phyloP scores from a whole-genome alignment of 1,140 invertebrate genomes.

The Penaeus indicus region DNA sequence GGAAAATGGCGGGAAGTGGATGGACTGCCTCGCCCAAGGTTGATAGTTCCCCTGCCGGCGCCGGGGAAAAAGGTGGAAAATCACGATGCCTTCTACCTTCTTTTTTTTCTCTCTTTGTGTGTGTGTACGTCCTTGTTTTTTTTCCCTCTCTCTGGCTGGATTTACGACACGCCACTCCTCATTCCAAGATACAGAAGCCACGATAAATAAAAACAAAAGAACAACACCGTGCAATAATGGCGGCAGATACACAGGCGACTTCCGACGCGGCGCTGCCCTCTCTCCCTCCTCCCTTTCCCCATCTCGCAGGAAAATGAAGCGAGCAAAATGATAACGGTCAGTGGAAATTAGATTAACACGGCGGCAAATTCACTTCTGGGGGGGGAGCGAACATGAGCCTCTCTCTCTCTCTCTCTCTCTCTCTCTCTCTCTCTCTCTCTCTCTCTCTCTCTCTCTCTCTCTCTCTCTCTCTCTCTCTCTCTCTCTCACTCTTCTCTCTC shows the following conservation, averaged over 20 bases:
- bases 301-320: slow-evolving; percentile 33
- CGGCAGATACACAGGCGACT: background rate
- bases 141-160: background rate
- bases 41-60: background rate
- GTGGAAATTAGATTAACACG: slow-evolving; percentile 30
- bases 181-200: no score
- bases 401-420: no score
- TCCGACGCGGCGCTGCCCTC: background rate
- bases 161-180: background rate
- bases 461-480: no score
- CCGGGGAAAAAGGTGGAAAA: slow-evolving; percentile 7
- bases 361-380: slow-evolving; percentile 42
- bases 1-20: slow-evolving; percentile 49
- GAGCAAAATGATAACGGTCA: slow-evolving; percentile 18
- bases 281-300: slow-evolving; percentile 16
- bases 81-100: background rate
- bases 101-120: background rate
- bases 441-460: no score
- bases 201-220: background rate
- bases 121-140: background rate
- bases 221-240: background rate
- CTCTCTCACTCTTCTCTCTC: no score
- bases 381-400: background rate
- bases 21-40: background rate
- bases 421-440: no score